A percentile compares a stretch with the other conserved stretches of the same genome.
Conservation (phyloP, 1,140 invertebrate genomes). For the Planococcus citri region DNA sequence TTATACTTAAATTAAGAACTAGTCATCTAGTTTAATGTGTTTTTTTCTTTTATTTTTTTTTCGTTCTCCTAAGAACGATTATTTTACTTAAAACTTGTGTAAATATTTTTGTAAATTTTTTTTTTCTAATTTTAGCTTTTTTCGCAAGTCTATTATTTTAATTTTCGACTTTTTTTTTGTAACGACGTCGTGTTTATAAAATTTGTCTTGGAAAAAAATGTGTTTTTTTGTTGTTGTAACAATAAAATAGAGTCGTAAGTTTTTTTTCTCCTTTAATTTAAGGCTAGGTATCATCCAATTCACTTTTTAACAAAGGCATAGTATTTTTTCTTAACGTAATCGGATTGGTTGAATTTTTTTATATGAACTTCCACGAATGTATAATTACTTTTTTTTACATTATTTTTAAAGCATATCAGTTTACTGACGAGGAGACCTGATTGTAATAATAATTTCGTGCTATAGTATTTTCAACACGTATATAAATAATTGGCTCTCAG, state of each 20-base stretch:
- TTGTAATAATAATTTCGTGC: too few relatives aligned
- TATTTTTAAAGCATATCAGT: too few relatives aligned
- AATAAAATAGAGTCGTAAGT: neutral
- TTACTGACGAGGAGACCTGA: too few relatives aligned
- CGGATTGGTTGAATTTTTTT: neutral
- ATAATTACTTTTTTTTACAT: too few relatives aligned
- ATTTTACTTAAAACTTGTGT: neutral
- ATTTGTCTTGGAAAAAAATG: neutral
- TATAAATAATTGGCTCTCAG: too few relatives aligned
- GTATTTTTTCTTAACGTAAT: neutral
- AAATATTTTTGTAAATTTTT: neutral
- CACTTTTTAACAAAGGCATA: neutral
- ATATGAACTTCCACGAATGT: too few relatives aligned
- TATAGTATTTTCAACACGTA: too few relatives aligned
- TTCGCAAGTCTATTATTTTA: neutral
- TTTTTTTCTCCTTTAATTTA: too few relatives aligned
- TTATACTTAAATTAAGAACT: constrained; percentile 1
- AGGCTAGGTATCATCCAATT: neutral
- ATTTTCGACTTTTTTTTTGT: neutral
- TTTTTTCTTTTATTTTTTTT: neutral
- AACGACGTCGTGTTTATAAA: neutral
- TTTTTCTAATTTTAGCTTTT: neutral
- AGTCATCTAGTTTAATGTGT: constrained; percentile 7
- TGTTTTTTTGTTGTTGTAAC: neutral
- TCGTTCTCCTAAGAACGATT: neutral